Evolutionary conservation across 2,113 vertebrate species (phyloP), one percentile per base, ranked within the genome.

Genomic region (Zosterops japonicus): DNA sequence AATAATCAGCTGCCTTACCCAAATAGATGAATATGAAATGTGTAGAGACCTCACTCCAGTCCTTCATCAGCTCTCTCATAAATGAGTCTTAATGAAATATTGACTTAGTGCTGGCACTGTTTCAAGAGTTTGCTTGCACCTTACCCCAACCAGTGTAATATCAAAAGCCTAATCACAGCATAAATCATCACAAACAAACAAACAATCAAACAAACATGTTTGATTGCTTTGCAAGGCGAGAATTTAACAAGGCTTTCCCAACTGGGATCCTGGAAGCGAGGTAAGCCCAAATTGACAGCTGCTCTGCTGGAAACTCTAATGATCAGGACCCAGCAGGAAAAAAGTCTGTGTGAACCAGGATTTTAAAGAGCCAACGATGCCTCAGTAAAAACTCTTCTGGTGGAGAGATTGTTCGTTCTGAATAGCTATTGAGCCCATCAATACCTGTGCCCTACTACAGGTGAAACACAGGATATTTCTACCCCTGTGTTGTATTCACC

Each of bases 21-120:
- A 64, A 68, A 49, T 12, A 74, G 55, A 65, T 60, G 39, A 47
- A 36, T 31, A 53, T 6, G 35, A 67, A 86, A 44, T 0, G 0
- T 46, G 75, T 20, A 57, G 72, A 88, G 75, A 33, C 67, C 78
- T 93, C 72, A n/a, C 70, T 59, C 6, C 3, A 85, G 90, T 36
- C 77, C 92, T 71, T 85, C 8, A 5, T 52, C 74, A 87, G 67
- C 87, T 95, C 81, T 74, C 79, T 94, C 50, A 60, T 74, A 93
- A 96, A 93, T 88, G 90, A 91, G 46, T 70, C 76, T 90, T 94
- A 86, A 96, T 95, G 93, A 95, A 96, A 95, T 90, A 96, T 63
- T 95, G 95, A 92, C 90, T 95, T 77, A 81, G 93, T 80, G 63
- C 90, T 96, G 93, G 93, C 95, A 83, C 82, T 42, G 87, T 90